Base-by-base conservation (phyloP, 2,113 vertebrate species). In the Syrmaticus mikado region DNA sequence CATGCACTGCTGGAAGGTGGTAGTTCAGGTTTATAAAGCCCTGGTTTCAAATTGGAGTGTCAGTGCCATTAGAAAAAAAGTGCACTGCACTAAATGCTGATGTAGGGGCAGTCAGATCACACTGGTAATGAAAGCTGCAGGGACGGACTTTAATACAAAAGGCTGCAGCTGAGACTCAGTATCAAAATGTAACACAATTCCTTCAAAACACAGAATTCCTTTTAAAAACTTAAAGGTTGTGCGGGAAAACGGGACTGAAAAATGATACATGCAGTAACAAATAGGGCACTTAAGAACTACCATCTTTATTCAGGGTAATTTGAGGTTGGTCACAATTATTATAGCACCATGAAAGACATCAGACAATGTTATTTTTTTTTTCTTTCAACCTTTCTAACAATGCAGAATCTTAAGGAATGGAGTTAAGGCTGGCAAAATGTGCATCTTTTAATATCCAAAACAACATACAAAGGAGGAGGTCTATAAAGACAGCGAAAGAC, bases 231-330 rank as follows among this genome's bases (percentile, higher is more conserved):
- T 2, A 10, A 8, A 43, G 24, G 4, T 43, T 68, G 85, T 58
- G 43, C 10, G n/a, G 5, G 24, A 80, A 57, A 76, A 10, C 38
- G 67, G 65, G 41, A 57, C 61, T 76, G 32, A 62, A 83, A 53
- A 95, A 58, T 32, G 1, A 94, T 12, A 32, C 25, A 57, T 64
- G 45, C 48, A 24, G 62, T 71, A 90, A 79, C 61, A 85, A 94
- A 68, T 2, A 1, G 87, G 43, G 66, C 64, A 82, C 53, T 88
- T 90, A 20, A 50, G 15, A 92, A 71, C 52, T 65, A 65, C 18
- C 46, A 58, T 58, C 62, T 96, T 96, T 96, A 96, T 96, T 95
- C 88, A 65, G 82, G 75, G 13, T 79, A 55, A 94, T 83, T 87
- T 73, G 89, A 85, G 74, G 36, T 58, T 55, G 60, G 87, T 94